These are phyloP conservation scores for Harpegnathos saltator DNA, from an alignment of 1,140 invertebrate genomes.

Conservation along the genomic window DNA sequence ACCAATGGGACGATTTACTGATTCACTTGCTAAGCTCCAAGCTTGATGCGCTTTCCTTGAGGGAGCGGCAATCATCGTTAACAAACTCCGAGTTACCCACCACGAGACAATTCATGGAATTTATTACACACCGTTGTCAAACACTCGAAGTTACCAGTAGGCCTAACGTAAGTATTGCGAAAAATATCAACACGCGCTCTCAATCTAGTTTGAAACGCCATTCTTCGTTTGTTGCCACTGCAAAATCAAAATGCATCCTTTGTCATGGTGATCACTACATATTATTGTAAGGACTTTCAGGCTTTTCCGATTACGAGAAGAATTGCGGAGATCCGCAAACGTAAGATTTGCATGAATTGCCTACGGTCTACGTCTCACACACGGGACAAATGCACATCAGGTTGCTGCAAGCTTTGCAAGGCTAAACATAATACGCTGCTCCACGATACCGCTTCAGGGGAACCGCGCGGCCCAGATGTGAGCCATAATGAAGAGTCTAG, in stretches of 20 bases:
- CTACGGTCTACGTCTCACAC: conserved; percentile 28
- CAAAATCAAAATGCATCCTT: conserved; percentile 1
- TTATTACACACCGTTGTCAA: no score
- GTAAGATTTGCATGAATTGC: conserved; percentile 58
- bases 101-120: no score
- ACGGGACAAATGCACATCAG: conserved; percentile 13
- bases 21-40: no score
- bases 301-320: background rate
- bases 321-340: background rate
- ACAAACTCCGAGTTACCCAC: no score
- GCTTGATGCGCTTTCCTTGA: no score
- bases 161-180: no score
- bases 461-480: background rate
- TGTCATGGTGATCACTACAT: conserved; percentile 47
- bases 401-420: conserved; percentile 43
- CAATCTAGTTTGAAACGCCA: no score
- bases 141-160: no score
- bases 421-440: conserved; percentile 56
- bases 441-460: no score
- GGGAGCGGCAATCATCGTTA: no score
- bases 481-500: background rate
- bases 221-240: conserved; percentile 7
- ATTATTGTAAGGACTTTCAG: conserved; percentile 28
- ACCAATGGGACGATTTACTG: no score
- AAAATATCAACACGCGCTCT: no score